Evolutionary conservation across 2,888 invertebrate genomes (phyloP), one percentile per base, ranked within the genome.

Genomic region (Phragmatobia fuliginosa): DNA sequence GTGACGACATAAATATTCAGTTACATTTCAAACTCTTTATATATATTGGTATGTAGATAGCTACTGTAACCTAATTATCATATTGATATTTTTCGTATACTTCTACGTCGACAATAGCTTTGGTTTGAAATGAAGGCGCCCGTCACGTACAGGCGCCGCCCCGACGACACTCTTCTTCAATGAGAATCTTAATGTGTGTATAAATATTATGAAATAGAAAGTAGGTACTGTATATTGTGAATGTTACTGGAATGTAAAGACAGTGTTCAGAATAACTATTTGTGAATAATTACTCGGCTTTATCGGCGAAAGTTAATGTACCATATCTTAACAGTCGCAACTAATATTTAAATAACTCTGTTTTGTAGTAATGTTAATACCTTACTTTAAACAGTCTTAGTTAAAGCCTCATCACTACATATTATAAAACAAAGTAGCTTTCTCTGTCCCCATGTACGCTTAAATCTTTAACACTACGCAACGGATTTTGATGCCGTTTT

Each of bases 61-160:
- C 45, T 62, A 36, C 52, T 71, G 74, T 81, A 75, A 80, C 82
- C 78, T 80, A 82, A 81, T 81, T 78, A 75, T 68, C 70, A 70
- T 62, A 64, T 36, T 63, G 66, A 72, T 78, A 74, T 70, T 72
- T 78, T 74, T 70, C 63, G 52, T 33, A 72, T 71, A 77, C 68
- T 72, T 68, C 74, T 73, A 58, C 67, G 81, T 66, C 58, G 70
- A 74, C 77, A 73, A 75, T 78, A 71, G 72, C 63, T 63, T 83
- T 86, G 89, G 89, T 88, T 86, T 87, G 82, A 76, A 83, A 83
- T 72, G 81, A 73, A 79, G 91, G 87, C 91, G 90, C 85, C 88
- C 59, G 92, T 90, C 86, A 88, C 56, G 92, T 90, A 90, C 90
- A 90, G 78, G 71, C 63, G 85, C 31, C 81, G 89, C 86, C 88